Evolutionary conservation across 2,797 vertebrate genomes (phyloP).

Genomic region (Sebastes jordani): DNA sequence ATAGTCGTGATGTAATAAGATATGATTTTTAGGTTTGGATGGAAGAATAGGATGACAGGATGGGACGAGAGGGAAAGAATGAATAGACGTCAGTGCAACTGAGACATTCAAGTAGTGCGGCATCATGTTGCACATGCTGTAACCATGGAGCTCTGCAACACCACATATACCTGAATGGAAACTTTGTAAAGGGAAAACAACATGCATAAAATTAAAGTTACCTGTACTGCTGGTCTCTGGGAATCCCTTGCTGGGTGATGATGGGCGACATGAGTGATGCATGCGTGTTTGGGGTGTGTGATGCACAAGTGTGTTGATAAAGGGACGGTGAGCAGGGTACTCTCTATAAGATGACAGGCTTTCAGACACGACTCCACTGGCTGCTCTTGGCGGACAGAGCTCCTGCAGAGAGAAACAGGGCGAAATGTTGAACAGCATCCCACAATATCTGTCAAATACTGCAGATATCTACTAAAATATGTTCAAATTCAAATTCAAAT

Average conservation of each 20-base stretch:
- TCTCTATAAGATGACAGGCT: constrained; percentile 85
- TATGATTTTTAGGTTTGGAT: neutral
- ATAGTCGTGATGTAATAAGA: neutral
- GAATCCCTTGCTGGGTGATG: constrained; percentile 85
- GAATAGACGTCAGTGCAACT: constrained; percentile 38
- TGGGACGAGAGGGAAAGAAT: constrained; percentile 13
- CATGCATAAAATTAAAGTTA: constrained; percentile 55
- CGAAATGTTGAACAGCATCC: neutral
- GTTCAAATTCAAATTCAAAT: no score
- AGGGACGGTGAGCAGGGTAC: constrained; percentile 87
- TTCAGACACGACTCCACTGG: constrained; percentile 67
- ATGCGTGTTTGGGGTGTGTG: constrained; percentile 35
- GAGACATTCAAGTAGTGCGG: constrained; percentile 54
- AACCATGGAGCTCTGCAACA: constrained; percentile 75
- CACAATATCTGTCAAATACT: neutral
- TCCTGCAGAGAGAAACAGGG: constrained; percentile 48
- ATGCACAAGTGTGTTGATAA: constrained; percentile 80
- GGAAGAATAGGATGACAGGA: neutral
- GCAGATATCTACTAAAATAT: neutral
- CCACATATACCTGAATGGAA: constrained; percentile 45
- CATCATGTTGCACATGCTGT: constrained; percentile 72
- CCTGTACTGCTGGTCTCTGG: constrained; percentile 94
- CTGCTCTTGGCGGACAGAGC: constrained; percentile 5
- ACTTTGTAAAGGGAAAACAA: constrained; percentile 22
- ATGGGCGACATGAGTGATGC: constrained; percentile 41